Base-by-base conservation (phyloP, 2,888 invertebrate genomes). In the Lasius fuliginosus region DNA sequence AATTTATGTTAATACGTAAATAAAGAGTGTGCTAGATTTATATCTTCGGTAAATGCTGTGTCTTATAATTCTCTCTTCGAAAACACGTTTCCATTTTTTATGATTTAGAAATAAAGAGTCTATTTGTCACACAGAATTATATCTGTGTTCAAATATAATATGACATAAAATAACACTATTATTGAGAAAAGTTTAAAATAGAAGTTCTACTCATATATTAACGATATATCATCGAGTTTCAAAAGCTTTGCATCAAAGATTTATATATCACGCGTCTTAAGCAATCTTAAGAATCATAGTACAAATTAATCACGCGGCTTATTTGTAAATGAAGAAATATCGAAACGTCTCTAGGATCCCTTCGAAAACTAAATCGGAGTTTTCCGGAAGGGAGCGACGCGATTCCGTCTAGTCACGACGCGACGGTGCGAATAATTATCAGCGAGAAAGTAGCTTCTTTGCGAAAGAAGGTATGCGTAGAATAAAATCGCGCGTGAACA, bases 361-460 rank as follows among this genome's bases (percentile, higher is more conserved):
- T 62, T 73, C 36, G 60, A 36, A 27, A 27, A 23, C 15, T 4
- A 18, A n/a, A 9, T n/a, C 53, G 18, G 36, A 18, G 18, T 46
- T 23, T 23, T 49, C n/a, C 49, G 23, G 18, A 8, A 12, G 71
- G 42, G 27, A 18, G 6, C 46, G 74, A 82, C 75, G 76, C 23
- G 23, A 86, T 67, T 69, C 46, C 33, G 65, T 9, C 73, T 79
- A 74, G 74, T 85, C 67, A 68, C 49, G 49, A 75, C 64, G 60
- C 49, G 49, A 75, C 64, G 60, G 68, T 64, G 82, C 77, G 77
- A 85, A 85, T 89, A 88, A 89, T 89, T 88, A 87, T 71, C 62
- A 56, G 3, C 65, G 23, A 75, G 74, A 36, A 82, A 87, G 87
- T 68, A 56, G 69, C 27, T 77, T 46, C 68, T 65, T 58, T n/a